phyloP scores from a whole-genome alignment of 2,113 vertebrate genomes.

The Malurus melanocephalus region DNA sequence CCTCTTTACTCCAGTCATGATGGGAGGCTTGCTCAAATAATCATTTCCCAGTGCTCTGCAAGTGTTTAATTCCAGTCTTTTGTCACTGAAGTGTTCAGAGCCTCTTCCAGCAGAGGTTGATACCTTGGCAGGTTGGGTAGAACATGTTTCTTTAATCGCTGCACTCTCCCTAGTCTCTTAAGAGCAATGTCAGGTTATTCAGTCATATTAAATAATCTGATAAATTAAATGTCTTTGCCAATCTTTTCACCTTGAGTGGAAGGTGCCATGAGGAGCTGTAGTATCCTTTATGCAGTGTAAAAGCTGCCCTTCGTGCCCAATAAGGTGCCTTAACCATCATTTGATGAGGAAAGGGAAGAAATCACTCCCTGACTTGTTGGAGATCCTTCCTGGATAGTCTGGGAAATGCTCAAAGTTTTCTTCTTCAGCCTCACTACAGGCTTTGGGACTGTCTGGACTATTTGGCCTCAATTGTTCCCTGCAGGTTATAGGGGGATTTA shows the following conservation, averaged over 20 bases:
- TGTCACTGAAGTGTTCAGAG: neutral
- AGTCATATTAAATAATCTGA: neutral
- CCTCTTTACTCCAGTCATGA: neutral
- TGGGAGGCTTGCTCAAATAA: neutral
- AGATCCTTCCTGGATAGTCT: neutral
- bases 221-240: neutral
- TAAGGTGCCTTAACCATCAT: neutral
- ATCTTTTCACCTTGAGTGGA: neutral
- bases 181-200: neutral
- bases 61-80: neutral
- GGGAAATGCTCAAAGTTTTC: neutral
- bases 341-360: neutral
- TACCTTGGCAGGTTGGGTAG: neutral
- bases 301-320: neutral
- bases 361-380: neutral
- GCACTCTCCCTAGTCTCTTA: neutral
- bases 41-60: neutral
- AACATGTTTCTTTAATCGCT: neutral
- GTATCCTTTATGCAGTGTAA: neutral
- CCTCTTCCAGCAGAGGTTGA: neutral
- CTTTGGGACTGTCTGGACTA: neutral
- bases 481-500: neutral
- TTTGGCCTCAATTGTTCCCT: neutral
- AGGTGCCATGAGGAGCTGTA: neutral
- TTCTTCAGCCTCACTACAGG: neutral